phyloP scores from a whole-genome alignment of 2,113 vertebrate genomes.

The Speoplatyrhinus poulsoni region DNA sequence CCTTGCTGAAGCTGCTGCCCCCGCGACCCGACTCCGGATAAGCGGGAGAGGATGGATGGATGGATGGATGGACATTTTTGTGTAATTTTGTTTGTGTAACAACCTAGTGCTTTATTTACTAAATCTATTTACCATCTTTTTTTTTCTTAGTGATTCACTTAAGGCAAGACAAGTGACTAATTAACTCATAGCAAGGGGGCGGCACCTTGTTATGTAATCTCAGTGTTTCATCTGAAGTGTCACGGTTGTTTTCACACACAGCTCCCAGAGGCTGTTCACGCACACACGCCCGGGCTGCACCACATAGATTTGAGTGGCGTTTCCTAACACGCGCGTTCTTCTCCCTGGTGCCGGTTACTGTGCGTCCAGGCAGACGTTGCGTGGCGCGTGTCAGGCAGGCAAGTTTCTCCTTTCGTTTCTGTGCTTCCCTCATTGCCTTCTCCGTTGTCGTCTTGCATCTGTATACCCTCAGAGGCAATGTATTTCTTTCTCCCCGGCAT shows the following conservation, averaged over 20 bases:
- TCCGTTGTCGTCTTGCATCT: no score
- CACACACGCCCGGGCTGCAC: background rate
- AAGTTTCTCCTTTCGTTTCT: background rate
- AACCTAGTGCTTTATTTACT: no score
- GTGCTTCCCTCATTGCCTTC: background rate
- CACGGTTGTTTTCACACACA: constrained; percentile 19
- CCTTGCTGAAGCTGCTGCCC: no score
- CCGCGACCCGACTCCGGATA: no score
- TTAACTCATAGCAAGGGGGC: background rate
- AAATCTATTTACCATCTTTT: no score
- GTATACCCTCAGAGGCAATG: background rate
- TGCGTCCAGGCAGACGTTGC: constrained; percentile 58
- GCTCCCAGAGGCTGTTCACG: background rate
- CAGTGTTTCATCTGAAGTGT: background rate
- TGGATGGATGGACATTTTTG: no score
- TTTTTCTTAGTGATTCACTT: background rate
- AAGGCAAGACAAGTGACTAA: background rate
- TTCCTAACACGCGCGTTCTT: background rate
- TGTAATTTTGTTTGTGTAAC: no score
- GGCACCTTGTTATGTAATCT: constrained; percentile 4
- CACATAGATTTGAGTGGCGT: constrained; percentile 27
- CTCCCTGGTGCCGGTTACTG: constrained; percentile 10
- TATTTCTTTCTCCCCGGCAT: background rate
- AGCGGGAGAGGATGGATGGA: no score
- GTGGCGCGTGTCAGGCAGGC: constrained; percentile 16